Evolutionary conservation across 2,113 vertebrate genomes (phyloP), one percentile per base, ranked within the genome.

Genomic region (Columba livia): DNA sequence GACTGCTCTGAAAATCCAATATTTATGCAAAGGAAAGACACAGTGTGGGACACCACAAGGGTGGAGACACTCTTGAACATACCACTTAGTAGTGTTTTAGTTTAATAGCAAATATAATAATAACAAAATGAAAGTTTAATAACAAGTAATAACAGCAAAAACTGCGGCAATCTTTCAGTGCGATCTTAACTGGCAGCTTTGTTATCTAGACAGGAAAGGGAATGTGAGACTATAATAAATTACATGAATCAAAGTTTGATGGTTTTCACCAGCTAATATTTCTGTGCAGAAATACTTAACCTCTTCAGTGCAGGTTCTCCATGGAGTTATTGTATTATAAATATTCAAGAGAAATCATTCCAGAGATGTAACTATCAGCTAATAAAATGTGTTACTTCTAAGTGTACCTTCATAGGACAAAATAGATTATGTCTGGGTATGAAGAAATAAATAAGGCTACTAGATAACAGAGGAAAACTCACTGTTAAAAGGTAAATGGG

Each of bases 151-250:
- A 94, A 85, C 4, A 53, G 26, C 20, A 95, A 85, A 91, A 82
- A 56, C 20, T 79, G 11, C 44, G 31, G 5, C 50, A 91, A 61
- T 96, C 88, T 93, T 82, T 44, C 53, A 57, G 12, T 67, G 18
- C 54, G 71, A 93, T 94, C 81, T 88, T 56, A 96, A 96, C 82
- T 89, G 90, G 90, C 78, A 97, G 42, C 53, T 93, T 91, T 96
- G 67, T 11, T 95, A 95, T 92, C 13, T 7, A 88, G 75, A 71
- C 42, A 74, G 88, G 91, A 96, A 58, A 31, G 36, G 89, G 64
- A 92, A 85, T 47, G 61, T 84, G 67, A 90, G 67, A 73, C 64
- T 86, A 77, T 77, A 96, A 95, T 92, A 95, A 96, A 96, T 80
- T 86, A 78, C 70, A 80, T 54, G 51, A 94, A 97, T 94, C 66